Evolutionary conservation across 2,797 vertebrate species (phyloP).

Genomic region (Sylvilagus floridanus): DNA sequence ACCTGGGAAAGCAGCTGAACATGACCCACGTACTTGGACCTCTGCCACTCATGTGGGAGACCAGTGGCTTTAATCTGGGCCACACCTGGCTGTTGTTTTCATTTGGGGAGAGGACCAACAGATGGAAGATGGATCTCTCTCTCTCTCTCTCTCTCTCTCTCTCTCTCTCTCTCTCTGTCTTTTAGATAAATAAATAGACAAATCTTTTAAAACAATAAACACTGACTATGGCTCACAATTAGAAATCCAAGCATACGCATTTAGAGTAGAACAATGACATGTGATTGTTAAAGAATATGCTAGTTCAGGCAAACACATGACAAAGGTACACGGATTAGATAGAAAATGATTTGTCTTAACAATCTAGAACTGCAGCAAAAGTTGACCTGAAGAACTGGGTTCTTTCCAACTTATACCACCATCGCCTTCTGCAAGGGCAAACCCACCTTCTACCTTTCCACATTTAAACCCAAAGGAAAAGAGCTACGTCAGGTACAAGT

Average conservation of each 20-base stretch:
- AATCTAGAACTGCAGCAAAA: neutral
- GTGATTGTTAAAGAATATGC: neutral
- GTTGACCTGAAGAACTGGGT: neutral
- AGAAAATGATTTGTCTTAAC: neutral
- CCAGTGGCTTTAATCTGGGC: too few relatives aligned
- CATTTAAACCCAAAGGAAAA: neutral
- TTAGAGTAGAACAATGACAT: neutral
- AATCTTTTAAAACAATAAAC: too few relatives aligned
- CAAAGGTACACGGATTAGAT: neutral
- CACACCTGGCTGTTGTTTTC: too few relatives aligned
- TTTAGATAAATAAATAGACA: too few relatives aligned
- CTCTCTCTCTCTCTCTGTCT: too few relatives aligned
- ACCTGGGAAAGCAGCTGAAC: too few relatives aligned
- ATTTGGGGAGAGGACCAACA: too few relatives aligned
- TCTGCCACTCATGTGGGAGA: too few relatives aligned
- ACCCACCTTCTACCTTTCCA: neutral
- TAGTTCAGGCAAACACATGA: neutral
- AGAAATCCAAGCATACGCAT: neutral
- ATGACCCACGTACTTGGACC: too few relatives aligned
- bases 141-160: too few relatives aligned
- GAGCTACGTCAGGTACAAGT: neutral
- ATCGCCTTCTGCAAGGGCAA: neutral
- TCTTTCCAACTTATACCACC: neutral
- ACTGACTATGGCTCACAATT: neutral
- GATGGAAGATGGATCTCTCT: too few relatives aligned